These are phyloP conservation scores for Agonum fuliginosum DNA, from an alignment of 2,888 invertebrate genomes.

Conservation along the genomic window DNA sequence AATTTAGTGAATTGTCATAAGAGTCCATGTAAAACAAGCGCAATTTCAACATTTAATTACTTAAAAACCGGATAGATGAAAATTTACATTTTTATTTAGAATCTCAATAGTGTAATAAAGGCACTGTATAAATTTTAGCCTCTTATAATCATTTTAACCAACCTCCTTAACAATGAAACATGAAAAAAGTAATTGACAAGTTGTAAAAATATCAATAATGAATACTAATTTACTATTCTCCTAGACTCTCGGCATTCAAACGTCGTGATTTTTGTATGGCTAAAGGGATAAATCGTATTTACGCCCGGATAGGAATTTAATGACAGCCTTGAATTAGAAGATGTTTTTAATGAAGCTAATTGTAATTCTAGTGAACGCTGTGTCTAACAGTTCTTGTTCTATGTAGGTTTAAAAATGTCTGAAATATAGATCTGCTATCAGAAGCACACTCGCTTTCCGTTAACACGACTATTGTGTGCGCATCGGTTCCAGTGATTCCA, in stretches of 20 bases:
- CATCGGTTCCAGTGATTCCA: conserved; percentile 58
- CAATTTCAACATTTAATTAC: too few relatives aligned
- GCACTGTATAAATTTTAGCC: too few relatives aligned
- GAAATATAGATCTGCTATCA: conserved; percentile 63
- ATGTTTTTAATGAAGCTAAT: conserved; percentile 47
- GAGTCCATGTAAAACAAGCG: too few relatives aligned
- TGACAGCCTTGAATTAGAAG: conserved; percentile 50
- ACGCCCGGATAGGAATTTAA: conserved; percentile 34
- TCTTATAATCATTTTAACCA: too few relatives aligned
- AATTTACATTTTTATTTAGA: too few relatives aligned
- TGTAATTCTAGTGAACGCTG: conserved; percentile 58
- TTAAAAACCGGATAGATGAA: too few relatives aligned
- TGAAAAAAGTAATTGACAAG: background rate
- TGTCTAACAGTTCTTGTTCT: conserved; percentile 57
- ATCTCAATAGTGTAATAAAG: too few relatives aligned
- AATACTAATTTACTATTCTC: too few relatives aligned
- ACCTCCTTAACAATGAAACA: too few relatives aligned
- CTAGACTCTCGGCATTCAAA: too few relatives aligned
- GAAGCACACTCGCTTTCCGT: conserved; percentile 61
- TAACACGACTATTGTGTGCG: conserved; percentile 61
- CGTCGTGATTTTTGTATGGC: background rate
- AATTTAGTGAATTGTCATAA: too few relatives aligned
- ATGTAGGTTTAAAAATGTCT: conserved; percentile 62
- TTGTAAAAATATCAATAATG: too few relatives aligned
- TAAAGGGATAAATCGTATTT: conserved; percentile 38